Conservation (phyloP, 2,797 vertebrate species). For the Gymnoscopelus microlampas region DNA sequence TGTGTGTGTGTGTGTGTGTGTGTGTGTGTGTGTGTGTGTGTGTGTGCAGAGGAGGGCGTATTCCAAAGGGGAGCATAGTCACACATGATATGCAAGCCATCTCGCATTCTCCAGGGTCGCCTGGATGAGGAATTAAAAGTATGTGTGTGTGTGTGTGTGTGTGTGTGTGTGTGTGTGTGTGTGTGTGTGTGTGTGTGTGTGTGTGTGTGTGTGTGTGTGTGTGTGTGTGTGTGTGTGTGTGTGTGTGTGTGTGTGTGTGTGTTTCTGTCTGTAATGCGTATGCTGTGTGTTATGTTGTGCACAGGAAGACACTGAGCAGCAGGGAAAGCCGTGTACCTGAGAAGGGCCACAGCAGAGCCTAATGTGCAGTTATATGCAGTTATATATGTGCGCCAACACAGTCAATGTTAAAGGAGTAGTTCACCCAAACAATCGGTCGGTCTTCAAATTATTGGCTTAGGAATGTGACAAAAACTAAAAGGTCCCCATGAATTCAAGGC, state of each 20-base stretch:
- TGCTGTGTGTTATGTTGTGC: conserved; percentile 38
- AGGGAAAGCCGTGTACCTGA: too few species aligned
- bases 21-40: conserved; percentile 14
- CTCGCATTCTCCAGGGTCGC: conserved; percentile 14
- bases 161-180: conserved; percentile 35
- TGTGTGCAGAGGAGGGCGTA: conserved; percentile 18
- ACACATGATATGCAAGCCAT: conserved; percentile 34
- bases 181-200: conserved; percentile 34
- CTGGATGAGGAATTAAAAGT: conserved; percentile 37
- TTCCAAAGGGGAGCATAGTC: conserved; percentile 24
- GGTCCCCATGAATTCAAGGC: too few species aligned
- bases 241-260: conserved; percentile 31
- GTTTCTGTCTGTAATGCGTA: conserved; percentile 30
- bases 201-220: conserved; percentile 63
- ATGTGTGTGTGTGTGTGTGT: conserved; percentile 40
- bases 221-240: conserved; percentile 39
- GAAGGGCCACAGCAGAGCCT: conserved; percentile 62
- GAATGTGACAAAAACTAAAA: too few species aligned
- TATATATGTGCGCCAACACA: conserved; percentile 48
- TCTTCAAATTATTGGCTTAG: too few species aligned
- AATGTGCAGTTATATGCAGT: conserved; percentile 80
- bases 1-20: conserved; percentile 17
- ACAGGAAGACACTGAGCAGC: too few species aligned
- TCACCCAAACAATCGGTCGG: too few species aligned
- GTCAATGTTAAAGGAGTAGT: too few species aligned